Evolutionary conservation across 2,113 vertebrate species (phyloP), one percentile per base, ranked within the genome.

Genomic region (Dipodomys spectabilis): DNA sequence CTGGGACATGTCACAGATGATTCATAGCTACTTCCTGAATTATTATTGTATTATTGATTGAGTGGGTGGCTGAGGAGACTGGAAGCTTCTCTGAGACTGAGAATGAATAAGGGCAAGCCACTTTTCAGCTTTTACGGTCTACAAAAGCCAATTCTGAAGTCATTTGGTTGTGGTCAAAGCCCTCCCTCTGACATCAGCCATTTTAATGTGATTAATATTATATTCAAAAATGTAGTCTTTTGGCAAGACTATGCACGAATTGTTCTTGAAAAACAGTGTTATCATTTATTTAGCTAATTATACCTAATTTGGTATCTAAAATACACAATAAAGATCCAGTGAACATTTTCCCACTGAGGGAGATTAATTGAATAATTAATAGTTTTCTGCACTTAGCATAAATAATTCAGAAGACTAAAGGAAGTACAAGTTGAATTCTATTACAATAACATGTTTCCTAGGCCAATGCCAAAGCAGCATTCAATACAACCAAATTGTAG

Each of bases 331-430:
- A 95, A 49, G 57, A 95, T 72, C 44, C 39, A 65, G 95, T 92
- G 80, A 93, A 53, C 67, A 92, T 92, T 93, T 93, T 85, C 67
- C 60, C 84, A 86, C 78, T 82, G 28, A 88, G 45, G 88, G 57
- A 45, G 80, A 86, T 88, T 95, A 97, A 88, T 67, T 95, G 72
- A 97, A 94, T 94, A 95, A 92, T 96, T 94, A 92, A 96, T 93
- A 94, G 86, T n/a, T 67, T 90, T 93, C 35, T 78, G 35, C 69
- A 86, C 89, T 94, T 94, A 80, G 74, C 62, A 85, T 92, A 62
- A 97, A 93, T 93, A 93, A 96, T 95, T 94, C 92, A 95, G 85
- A 94, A 95, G 67, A 91, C 77, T 81, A 84, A 92, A 92, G 78
- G 65, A 94, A 95, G 32, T 82, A 15, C 73, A 84, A 80, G 57